phyloP scores from a whole-genome alignment of 2,888 invertebrate genomes.

The Caenorhabditis uteleia region DNA sequence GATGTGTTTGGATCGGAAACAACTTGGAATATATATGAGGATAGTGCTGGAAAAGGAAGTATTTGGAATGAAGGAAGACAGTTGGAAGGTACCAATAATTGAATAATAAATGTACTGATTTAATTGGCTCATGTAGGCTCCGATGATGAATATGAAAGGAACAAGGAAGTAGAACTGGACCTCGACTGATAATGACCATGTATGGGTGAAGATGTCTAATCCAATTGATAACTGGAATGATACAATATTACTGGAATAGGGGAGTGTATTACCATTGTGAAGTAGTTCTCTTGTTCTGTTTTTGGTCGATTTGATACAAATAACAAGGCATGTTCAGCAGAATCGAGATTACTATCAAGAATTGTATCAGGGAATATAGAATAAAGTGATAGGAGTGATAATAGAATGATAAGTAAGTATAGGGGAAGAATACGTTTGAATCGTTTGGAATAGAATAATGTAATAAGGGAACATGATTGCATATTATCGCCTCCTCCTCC shows the following conservation, averaged over 20 bases:
- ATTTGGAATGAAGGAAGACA: too few relatives aligned
- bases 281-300: slow-evolving; percentile 19
- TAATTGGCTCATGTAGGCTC: too few relatives aligned
- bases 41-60: slow-evolving; percentile 1
- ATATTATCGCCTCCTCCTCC: too few relatives aligned
- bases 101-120: too few relatives aligned
- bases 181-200: slow-evolving; percentile 29
- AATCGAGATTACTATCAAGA: slow-evolving; percentile 18
- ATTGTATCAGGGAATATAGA: slow-evolving; percentile 19
- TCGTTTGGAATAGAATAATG: slow-evolving; percentile 17
- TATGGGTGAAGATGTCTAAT: slow-evolving; percentile 24
- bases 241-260: background rate
- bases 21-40: slow-evolving; percentile 2
- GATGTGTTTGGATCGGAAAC: background rate
- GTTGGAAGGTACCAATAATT: slow-evolving; percentile 1
- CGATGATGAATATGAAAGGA: slow-evolving; percentile 14
- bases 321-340: slow-evolving; percentile 11
- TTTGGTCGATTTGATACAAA: slow-evolving; percentile 18
- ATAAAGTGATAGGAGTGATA: slow-evolving; percentile 12
- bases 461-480: slow-evolving; percentile 1
- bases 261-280: slow-evolving; percentile 9
- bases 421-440: slow-evolving; percentile 28
- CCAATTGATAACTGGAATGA: slow-evolving; percentile 11
- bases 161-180: slow-evolving; percentile 27
- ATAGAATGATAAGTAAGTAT: slow-evolving; percentile 13